Evolutionary conservation across 2,797 vertebrate genomes (phyloP), one percentile per base, ranked within the genome.

Genomic region (Leptodactylus fallax): DNA sequence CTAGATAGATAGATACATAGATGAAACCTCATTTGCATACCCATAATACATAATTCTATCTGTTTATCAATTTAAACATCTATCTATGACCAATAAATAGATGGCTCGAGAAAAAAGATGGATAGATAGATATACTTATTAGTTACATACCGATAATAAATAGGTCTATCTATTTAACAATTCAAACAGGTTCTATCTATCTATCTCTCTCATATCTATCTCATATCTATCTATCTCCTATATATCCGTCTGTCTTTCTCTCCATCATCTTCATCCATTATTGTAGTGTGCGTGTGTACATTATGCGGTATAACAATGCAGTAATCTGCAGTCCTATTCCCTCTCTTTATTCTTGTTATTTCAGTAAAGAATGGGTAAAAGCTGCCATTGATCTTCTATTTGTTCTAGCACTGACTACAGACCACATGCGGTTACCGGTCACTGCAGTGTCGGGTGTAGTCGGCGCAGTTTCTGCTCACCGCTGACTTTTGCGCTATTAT

Each of bases 331-430:
- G 13, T 17, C n/a, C 8, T 56, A n/a, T 14, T 67, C 21, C 61
- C 25, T 74, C 19, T 74, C 53, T 84, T 17, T 74, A 74, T 84
- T 16, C 47, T 1, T 60, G 25, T n/a, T 13, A 63, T 84, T 69
- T 74, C 36, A 16, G 19, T 13, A 72, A 25, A 58, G 4, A 74
- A 45, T 61, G 61, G 79, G 45, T 21, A 0, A 49, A 36, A 81
- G 21, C 17, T 6, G 51, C 25, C 12, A 71, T 83, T 72, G 67
- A 74, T 56, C 71, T 84, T 69, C 91, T 91, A 91, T 90, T 90
- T 92, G 91, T 90, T 84, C 92, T 90, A 90, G 90, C 91, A 90
- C 92, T 92, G 92, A 87, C 84, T 92, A 87, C 91, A 93, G 94
- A 90, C 91, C 91, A 89, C 88, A 49, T 91, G 85, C 92, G 93